Conservation (phyloP, 2,113 vertebrate genomes). For the Grammomys dolichurus region DNA sequence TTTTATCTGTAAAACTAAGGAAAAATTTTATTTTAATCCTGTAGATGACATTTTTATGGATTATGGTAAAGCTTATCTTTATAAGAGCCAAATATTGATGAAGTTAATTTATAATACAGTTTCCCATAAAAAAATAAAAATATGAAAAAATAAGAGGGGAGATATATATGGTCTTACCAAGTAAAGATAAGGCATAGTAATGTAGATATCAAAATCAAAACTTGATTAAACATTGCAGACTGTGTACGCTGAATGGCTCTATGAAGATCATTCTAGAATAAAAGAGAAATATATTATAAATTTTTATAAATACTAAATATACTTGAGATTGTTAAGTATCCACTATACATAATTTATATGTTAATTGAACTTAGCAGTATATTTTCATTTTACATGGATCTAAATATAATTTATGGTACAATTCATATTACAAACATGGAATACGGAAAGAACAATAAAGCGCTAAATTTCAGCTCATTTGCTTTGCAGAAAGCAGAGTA, state of each 20-base stretch:
- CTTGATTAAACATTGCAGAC: conserved; percentile 94
- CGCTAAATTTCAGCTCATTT: not conserved
- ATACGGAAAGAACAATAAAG: not conserved
- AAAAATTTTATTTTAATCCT: not conserved
- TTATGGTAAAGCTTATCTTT: not conserved
- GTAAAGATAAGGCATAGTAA: conserved; percentile 94
- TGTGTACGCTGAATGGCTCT: conserved; percentile 92
- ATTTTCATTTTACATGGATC: not conserved
- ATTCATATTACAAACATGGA: not conserved
- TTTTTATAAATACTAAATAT: not conserved
- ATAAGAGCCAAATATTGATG: not conserved
- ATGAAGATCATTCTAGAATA: conserved; percentile 92
- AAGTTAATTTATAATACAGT: not conserved
- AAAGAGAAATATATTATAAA: conserved; percentile 32
- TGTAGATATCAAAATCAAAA: conserved; percentile 93
- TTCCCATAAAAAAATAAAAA: not conserved
- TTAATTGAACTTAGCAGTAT: not conserved
- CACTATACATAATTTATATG: not conserved
- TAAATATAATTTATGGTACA: not conserved
- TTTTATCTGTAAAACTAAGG: not conserved
- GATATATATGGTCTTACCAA: conserved; percentile 87
- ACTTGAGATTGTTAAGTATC: not conserved
- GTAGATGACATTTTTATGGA: not conserved
- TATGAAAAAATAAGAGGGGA: conserved; percentile 62
- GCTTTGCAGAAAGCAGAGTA: not conserved